Evolutionary conservation across 30 jellyfish, hydroid and myxozoan genomes (phyloP), one percentile per base, ranked within the genome.

Genomic region (Chrysaora quinquecirrha): DNA sequence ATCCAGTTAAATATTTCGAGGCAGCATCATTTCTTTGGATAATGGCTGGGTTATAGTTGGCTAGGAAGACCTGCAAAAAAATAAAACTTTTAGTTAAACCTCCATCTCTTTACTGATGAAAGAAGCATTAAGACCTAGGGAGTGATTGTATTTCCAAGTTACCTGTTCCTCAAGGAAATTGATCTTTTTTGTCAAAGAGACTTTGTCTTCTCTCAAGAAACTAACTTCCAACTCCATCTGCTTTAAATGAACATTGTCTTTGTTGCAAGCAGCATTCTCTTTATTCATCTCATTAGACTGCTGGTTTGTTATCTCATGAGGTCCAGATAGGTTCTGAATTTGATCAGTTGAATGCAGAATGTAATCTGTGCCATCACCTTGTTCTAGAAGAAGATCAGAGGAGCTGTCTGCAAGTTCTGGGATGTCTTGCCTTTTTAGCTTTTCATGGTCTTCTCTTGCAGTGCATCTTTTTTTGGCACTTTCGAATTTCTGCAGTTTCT

Each of bases 1-100:
- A 21, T 43, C 75, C 75, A 20, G 75, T 63, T 33, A 63, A 63
- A 63, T 63, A 63, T 30, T 11, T 22, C 14, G 75, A 34, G 14
- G 75, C 75, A 20, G 21, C 46, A 23, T 63, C 75, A 23, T 63
- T 63, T 63, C 43, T 16, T 63, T 23, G 21, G 43, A 63, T 63
- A 30, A 63, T 43, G 14, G 2, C 75, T 7, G 75, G 35, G 75
- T 63, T 63, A 43, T 20, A 63, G 34, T 12, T 63, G 19, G 35
- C 14, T 2, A 63, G 75, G 10, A 63, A 63, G 19, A 3, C 4
- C 75, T 63, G 27, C 4, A 63, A 63, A 23, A 22, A 63, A 43
- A 43, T 43, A 16, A 43, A 43, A 43, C 9, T 6, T 16, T 43
- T 9, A 6, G 12, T 43, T 6, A 6, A 43, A 16, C 9, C 16